phyloP scores from a whole-genome alignment of 2,113 vertebrate genomes.

The Mellivora capensis region DNA sequence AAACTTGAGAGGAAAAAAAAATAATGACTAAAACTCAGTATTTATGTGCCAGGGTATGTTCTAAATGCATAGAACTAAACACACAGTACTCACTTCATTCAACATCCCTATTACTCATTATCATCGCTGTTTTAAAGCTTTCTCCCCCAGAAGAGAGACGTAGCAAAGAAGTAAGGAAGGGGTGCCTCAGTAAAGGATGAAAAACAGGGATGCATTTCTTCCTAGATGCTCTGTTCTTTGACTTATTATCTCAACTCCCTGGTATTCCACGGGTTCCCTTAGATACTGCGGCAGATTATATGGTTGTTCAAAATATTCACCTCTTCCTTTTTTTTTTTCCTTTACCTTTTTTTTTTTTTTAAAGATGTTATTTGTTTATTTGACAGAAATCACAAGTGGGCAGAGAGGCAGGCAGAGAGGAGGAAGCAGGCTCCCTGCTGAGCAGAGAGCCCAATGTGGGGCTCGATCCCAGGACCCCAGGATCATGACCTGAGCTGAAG shows the following conservation, averaged over 20 bases:
- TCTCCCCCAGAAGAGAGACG: neutral
- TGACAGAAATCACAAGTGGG: no score
- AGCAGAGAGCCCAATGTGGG: no score
- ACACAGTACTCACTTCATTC: neutral
- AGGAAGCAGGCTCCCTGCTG: no score
- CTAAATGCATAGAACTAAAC: neutral
- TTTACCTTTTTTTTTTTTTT: neutral
- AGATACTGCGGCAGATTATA: neutral
- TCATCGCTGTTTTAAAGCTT: conserved; percentile 13
- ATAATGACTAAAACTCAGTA: neutral
- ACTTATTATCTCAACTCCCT: neutral
- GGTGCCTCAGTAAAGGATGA: neutral
- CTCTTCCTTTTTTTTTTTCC: neutral
- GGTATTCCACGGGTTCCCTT: neutral
- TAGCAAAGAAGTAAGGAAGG: neutral
- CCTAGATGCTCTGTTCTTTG: neutral
- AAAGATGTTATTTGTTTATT: no score
- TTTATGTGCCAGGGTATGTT: neutral
- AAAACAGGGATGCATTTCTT: neutral
- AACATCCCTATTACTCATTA: conserved; percentile 7
- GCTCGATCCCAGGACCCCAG: no score
- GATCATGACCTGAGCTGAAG: no score
- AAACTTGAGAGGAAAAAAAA: neutral
- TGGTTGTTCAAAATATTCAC: neutral
- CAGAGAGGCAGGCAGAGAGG: no score